Conservation (phyloP, 2,888 invertebrate species). For the Rhopalosiphum nymphaeae region DNA sequence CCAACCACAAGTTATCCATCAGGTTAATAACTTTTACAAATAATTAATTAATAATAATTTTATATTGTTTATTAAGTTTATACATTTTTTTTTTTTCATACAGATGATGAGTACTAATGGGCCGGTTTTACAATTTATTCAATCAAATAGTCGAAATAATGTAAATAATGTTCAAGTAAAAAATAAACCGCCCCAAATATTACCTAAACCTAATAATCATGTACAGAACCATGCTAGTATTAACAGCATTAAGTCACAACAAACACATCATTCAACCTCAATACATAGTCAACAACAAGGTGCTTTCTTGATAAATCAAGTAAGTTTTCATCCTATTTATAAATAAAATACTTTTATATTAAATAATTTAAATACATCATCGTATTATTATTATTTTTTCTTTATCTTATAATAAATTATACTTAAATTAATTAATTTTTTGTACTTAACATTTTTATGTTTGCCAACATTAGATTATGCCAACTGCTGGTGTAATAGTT, state of each 20-base stretch:
- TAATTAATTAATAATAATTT: neutral
- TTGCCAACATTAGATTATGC: slow-evolving; percentile 63
- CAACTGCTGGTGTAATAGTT: slow-evolving; percentile 72
- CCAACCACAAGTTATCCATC: slow-evolving; percentile 67
- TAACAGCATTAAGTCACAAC: slow-evolving; percentile 65
- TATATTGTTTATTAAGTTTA: neutral
- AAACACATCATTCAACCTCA: slow-evolving; percentile 65
- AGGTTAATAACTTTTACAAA: slow-evolving; percentile 55
- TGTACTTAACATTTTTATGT: neutral
- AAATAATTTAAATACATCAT: neutral
- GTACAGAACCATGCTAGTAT: slow-evolving; percentile 66
- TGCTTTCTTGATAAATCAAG: slow-evolving; percentile 68
- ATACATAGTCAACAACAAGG: slow-evolving; percentile 66
- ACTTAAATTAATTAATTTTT: neutral
- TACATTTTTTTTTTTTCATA: neutral
- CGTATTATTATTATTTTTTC: slow-evolving; percentile 3
- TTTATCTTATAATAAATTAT: neutral
- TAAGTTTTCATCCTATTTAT: slow-evolving; percentile 35
- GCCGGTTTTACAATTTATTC: slow-evolving; percentile 67
- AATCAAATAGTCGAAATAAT: slow-evolving; percentile 66
- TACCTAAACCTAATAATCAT: slow-evolving; percentile 73
- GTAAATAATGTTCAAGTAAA: slow-evolving; percentile 68
- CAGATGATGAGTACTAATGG: slow-evolving; percentile 67
- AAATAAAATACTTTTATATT: neutral
- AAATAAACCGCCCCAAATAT: slow-evolving; percentile 74